Base-by-base conservation (phyloP, 2,113 vertebrate species). In the Megaleporinus macrocephalus region DNA sequence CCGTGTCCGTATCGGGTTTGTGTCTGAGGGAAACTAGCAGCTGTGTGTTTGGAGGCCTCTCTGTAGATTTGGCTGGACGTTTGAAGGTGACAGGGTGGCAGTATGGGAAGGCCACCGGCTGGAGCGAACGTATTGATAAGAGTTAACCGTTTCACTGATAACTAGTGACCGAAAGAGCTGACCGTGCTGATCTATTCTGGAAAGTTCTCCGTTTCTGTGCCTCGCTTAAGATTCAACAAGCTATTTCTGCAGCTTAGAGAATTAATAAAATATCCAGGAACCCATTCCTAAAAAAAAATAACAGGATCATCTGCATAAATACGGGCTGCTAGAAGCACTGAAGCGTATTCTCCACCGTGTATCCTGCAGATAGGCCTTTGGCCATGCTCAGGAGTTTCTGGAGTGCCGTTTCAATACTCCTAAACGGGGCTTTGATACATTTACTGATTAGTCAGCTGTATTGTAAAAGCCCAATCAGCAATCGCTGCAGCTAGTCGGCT, bases 31-130 rank as follows among this genome's bases (percentile, higher is more conserved):
- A 79, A 79, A 63, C 24, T 14, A 59, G 61, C 82, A 68, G 76
- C 49, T 83, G 84, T 29, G 29, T 72, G 47, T 26, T 57, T 41
- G 36, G 5, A 30, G 66, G 69, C 73, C 41, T 62, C 59, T 62
- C 14, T 59, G 66, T 71, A 82, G 15, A 55, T 12, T 22, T 20
- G 15, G 57, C 70, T 33, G 33, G 57, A 70, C 53, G 55, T 71
- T 80, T 62, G 22, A 79, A 82, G 55, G 55, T 84, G 61, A 82
- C 79, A 27, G 10, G 55, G 47, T 22, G 62, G 57, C 26, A 5
- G 26, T 87, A 69, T 87, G 83, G 76, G 86, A 87, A 87, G 86
- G 86, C 57, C 80, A 80, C 86, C 80, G 29, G 68, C 86, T 87
- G 83, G 76, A 65, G 13, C 51, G 27, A 0, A 36, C 27, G 63